A percentile compares a stretch with the other conserved stretches of the same genome.
Conservation (phyloP, 2,797 vertebrate species). For the Diplodus sargus region DNA sequence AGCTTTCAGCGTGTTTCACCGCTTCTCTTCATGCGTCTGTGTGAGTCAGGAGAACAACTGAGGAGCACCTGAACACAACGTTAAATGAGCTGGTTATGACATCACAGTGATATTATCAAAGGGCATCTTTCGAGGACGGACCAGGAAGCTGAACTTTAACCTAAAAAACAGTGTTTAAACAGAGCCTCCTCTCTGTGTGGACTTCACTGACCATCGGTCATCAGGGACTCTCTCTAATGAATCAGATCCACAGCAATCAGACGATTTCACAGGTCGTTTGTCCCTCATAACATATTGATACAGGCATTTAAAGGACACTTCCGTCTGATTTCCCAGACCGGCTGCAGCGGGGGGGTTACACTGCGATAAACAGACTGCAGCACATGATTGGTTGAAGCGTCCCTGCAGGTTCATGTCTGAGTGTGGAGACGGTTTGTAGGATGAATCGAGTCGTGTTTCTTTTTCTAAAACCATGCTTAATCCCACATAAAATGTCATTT, state of each 20-base stretch:
- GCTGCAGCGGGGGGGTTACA: neutral
- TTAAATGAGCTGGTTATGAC: no score
- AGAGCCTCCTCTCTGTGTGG: slow-evolving; percentile 5
- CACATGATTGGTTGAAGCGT: slow-evolving; percentile 3
- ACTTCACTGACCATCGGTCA: slow-evolving; percentile 39
- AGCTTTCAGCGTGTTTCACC: no score
- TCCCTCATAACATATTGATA: slow-evolving; percentile 36
- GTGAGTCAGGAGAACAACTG: no score
- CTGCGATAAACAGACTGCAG: slow-evolving; percentile 22
- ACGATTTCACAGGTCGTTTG: slow-evolving; percentile 62
- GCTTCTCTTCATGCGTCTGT: no score
- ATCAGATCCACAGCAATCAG: slow-evolving; percentile 49
- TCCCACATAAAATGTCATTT: no score
- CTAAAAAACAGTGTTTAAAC: slow-evolving; percentile 4
- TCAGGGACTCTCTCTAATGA: slow-evolving; percentile 38
- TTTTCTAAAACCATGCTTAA: no score
- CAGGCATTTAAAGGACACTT: slow-evolving; percentile 50
- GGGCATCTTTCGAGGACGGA: no score
- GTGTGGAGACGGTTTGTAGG: no score
- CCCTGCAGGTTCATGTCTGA: slow-evolving; percentile 27
- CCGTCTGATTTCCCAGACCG: slow-evolving; percentile 28
- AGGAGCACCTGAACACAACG: no score
- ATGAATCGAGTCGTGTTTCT: no score
- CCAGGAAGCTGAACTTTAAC: neutral
- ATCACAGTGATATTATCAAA: no score